A percentile compares a stretch with the other conserved stretches of the same genome.
phyloP scores from a whole-genome alignment of 2,888 invertebrate genomes.

The Cosmia trapezina region DNA sequence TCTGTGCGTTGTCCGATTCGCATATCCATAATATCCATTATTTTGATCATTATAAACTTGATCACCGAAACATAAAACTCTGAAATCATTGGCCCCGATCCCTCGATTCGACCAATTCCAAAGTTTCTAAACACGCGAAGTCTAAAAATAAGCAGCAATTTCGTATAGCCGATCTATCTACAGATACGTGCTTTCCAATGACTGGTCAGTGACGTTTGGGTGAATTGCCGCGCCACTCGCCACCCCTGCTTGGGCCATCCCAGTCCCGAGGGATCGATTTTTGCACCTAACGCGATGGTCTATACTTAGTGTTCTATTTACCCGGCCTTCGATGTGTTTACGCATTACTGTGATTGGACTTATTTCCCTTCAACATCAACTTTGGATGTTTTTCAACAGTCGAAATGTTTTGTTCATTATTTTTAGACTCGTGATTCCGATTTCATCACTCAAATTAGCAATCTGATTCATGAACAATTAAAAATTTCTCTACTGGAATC shows the following conservation, averaged over 20 bases:
- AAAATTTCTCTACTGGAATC: conserved; percentile 62
- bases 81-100: conserved; percentile 77
- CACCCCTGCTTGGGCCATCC: conserved; percentile 66
- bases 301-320: conserved; percentile 30
- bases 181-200: conserved; percentile 74
- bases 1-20: conserved; percentile 17
- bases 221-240: conserved; percentile 67
- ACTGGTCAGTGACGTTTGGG: conserved; percentile 78
- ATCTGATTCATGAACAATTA: conserved; percentile 64
- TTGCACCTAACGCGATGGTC: conserved; percentile 9
- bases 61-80: conserved; percentile 67
- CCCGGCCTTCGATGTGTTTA: conserved; percentile 31
- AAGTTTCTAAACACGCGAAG: conserved; percentile 70
- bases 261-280: conserved; percentile 46
- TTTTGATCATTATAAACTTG: conserved; percentile 71
- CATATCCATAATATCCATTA: conserved; percentile 66
- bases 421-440: conserved; percentile 37
- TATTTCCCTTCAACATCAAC: conserved; percentile 31
- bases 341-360: conserved; percentile 32
- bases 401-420: conserved; percentile 40
- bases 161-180: conserved; percentile 75
- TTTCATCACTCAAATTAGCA: conserved; percentile 57
- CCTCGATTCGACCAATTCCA: conserved; percentile 69
- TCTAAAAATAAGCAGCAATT: conserved; percentile 80
- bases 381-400: conserved; percentile 44